These are phyloP conservation scores for Ridgeia piscesae DNA, from an alignment of 1,140 invertebrate species.

Conservation along the genomic window DNA sequence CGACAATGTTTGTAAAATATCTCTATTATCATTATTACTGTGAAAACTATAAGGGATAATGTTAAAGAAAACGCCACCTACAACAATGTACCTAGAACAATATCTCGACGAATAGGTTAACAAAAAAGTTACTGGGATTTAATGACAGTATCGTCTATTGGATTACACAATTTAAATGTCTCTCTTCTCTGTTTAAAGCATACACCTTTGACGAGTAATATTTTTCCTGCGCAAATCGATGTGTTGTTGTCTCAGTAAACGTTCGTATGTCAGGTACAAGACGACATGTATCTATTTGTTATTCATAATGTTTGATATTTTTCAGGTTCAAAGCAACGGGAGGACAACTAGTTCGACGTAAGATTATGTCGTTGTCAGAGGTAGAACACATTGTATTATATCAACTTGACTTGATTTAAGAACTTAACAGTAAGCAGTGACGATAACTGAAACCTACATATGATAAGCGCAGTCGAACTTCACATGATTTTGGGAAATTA, in stretches of 20 bases:
- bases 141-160: neutral
- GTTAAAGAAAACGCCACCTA: too few relatives aligned
- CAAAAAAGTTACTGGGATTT: neutral
- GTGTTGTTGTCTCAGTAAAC: neutral
- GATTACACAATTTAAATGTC: neutral
- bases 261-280: too few relatives aligned
- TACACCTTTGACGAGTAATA: too few relatives aligned
- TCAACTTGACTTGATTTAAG: neutral
- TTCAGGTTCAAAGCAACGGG: constrained; percentile 23
- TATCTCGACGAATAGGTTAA: neutral
- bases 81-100: neutral
- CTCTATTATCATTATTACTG: too few relatives aligned
- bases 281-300: too few relatives aligned
- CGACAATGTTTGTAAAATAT: too few relatives aligned
- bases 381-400: neutral
- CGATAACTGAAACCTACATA: neutral
- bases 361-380: constrained; percentile 23
- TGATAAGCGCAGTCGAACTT: too few relatives aligned
- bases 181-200: too few relatives aligned
- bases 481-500: too few relatives aligned
- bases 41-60: too few relatives aligned
- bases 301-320: too few relatives aligned
- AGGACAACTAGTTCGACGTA: constrained; percentile 23
- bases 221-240: too few relatives aligned
- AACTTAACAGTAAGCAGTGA: neutral